phyloP scores from a whole-genome alignment of 2,888 invertebrate genomes.

The Ectemnius cavifrons region DNA sequence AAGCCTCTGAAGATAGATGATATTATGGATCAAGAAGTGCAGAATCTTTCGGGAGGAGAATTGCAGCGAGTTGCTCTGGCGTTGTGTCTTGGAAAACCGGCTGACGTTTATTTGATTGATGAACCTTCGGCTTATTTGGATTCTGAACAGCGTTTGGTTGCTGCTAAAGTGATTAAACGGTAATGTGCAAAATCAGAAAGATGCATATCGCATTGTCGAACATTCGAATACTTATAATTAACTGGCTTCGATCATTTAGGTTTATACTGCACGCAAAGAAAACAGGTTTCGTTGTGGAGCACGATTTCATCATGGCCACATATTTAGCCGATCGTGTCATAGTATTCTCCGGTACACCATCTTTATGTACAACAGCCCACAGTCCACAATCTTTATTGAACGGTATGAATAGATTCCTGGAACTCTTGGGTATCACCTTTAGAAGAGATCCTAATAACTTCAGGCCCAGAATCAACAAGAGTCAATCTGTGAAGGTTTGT shows the following conservation, averaged over 20 bases:
- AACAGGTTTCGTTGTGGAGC: slow-evolving; percentile 99
- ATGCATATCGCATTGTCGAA: not conserved
- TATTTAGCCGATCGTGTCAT: slow-evolving; percentile 99
- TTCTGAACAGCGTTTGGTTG: slow-evolving; percentile 99
- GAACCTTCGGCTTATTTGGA: slow-evolving; percentile 99
- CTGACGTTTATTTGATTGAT: slow-evolving; percentile 98
- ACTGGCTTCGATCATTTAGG: slow-evolving; percentile 74
- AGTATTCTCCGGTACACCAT: slow-evolving; percentile 97
- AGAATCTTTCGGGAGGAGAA: slow-evolving; percentile 99
- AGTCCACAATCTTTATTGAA: slow-evolving; percentile 95
- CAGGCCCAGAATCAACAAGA: slow-evolving; percentile 98
- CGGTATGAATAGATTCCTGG: slow-evolving; percentile 99
- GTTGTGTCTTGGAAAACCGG: slow-evolving; percentile 98
- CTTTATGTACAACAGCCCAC: slow-evolving; percentile 92
- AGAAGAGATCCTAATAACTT: slow-evolving; percentile 99
- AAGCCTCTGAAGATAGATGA: slow-evolving; percentile 98
- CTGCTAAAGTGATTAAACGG: slow-evolving; percentile 99
- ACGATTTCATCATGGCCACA: slow-evolving; percentile 99
- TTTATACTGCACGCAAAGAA: slow-evolving; percentile 99
- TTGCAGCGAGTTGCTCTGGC: slow-evolving; percentile 98
- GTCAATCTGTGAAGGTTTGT: slow-evolving; percentile 93
- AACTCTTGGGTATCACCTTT: slow-evolving; percentile 97
- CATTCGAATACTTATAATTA: slow-evolving; percentile 6
- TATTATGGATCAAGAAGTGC: slow-evolving; percentile 98
- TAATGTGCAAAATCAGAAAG: slow-evolving; percentile 75